phyloP scores from a whole-genome alignment of 2,113 vertebrate genomes.

The Thermophis baileyi region DNA sequence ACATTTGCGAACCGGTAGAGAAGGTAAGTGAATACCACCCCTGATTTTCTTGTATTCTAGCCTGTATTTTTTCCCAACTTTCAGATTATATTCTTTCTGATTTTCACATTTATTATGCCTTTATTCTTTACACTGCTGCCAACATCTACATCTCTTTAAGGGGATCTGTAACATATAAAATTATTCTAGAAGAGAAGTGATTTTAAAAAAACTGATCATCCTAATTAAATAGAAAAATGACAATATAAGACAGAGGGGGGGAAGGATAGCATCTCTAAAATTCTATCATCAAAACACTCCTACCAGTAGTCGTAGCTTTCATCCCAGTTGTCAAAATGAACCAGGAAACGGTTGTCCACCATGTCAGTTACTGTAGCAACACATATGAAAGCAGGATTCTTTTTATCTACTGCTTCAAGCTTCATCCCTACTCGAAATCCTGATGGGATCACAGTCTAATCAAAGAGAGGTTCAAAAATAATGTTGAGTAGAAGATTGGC shows the following conservation, averaged over 20 bases:
- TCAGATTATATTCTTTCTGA: not conserved
- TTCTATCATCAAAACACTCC: conserved; percentile 35
- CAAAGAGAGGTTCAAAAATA: conserved; percentile 24
- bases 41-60: not conserved
- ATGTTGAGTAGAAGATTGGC: not conserved
- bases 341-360: conserved; percentile 86
- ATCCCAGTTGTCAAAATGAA: conserved; percentile 89
- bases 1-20: too few species aligned
- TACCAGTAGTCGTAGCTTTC: conserved; percentile 88
- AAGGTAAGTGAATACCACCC: too few species aligned
- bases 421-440: conserved; percentile 88
- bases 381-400: conserved; percentile 84
- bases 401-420: conserved; percentile 84
- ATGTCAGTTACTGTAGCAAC: conserved; percentile 86
- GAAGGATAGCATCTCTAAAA: not conserved
- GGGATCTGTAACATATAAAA: not conserved
- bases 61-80: not conserved
- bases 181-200: not conserved
- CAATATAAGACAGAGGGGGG: not conserved
- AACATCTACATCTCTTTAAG: not conserved
- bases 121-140: not conserved
- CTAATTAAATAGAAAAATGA: not conserved
- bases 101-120: not conserved
- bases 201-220: not conserved
- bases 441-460: conserved; percentile 81